phyloP scores from a whole-genome alignment of 2,888 invertebrate species.

The Tinea trinotella region DNA sequence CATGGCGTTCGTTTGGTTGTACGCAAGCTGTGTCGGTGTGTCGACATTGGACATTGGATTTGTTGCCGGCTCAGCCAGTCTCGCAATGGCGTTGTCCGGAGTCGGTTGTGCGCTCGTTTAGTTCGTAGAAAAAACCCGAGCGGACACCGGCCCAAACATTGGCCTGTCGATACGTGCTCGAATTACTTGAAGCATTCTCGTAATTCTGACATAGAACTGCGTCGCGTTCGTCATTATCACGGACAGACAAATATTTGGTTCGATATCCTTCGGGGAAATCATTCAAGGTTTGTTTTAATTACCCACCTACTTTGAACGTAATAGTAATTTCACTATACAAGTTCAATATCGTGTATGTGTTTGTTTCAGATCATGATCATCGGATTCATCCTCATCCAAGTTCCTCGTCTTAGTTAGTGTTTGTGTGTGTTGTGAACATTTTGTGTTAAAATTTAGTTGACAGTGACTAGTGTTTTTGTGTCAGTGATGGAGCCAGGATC shows the following conservation, averaged over 20 bases:
- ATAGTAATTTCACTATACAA: constrained; percentile 3
- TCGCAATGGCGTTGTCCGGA: constrained; percentile 69
- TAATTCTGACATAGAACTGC: constrained; percentile 53
- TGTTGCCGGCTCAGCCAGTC: constrained; percentile 66
- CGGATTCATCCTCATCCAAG: constrained; percentile 47
- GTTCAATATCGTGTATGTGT: constrained; percentile 26
- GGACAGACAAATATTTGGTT: constrained; percentile 71
- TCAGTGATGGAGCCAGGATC: constrained; percentile 66
- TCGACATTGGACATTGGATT: constrained; percentile 72
- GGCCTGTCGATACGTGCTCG: constrained; percentile 64
- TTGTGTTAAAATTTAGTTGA: constrained; percentile 19
- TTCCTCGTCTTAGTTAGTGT: constrained; percentile 48
- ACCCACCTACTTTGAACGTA: background rate
- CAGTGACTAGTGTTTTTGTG: constrained; percentile 14
- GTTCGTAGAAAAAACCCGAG: constrained; percentile 59
- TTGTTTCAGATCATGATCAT: constrained; percentile 71
- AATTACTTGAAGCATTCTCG: constrained; percentile 60
- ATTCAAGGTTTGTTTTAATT: constrained; percentile 61
- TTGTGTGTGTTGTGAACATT: constrained; percentile 62
- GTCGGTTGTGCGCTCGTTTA: constrained; percentile 65
- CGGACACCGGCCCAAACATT: constrained; percentile 74
- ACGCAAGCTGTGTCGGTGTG: constrained; percentile 60
- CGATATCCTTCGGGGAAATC: constrained; percentile 71
- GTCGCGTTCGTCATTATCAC: constrained; percentile 52
- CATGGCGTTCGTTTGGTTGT: constrained; percentile 64